Base-by-base conservation (phyloP, 1,140 invertebrate genomes). In the Phymastichus coffea region DNA sequence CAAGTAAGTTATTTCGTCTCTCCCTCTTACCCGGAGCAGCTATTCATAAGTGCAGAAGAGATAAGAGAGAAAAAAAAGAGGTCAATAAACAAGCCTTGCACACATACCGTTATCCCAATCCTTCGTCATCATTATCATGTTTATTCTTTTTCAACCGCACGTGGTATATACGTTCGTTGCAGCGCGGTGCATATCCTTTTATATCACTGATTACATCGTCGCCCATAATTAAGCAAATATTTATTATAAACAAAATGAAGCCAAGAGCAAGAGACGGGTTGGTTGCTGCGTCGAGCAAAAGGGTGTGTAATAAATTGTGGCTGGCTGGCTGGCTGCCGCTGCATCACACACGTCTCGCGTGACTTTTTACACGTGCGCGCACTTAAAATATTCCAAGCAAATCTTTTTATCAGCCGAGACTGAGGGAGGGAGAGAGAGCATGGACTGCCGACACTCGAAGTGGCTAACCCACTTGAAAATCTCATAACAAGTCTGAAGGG, bases 381-480 rank as follows among this genome's bases (percentile, higher is more conserved):
- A n/a, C 41, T 33, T 53, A 26, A 53, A 12, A 47, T 44, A 53
- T 53, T 60, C n/a, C 44, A 48, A 55, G 51, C 51, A 55, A 54
- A 54, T 61, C 44, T 54, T 54, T 55, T 61, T 61, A 61, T 55
- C 58, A 53, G 25, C 20, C 9, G 15, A 8, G 40, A 22, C 17
- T 17, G 40, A 43, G 40, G 22, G 38, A 41, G 19, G 23, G 41
- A 44, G 22, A 25, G 41, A 12, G 41, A 25, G 22, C 10, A 14
- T 12, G 14, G 12, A 25, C 20, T 40, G 41, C 40, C 23, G 37
- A 19, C 26, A n/a, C 22, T 25, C 8, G 4, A 10, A 26, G 25
- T 52, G 40, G 57, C 57, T 59, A 53, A 59, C 57, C 57, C 57
- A 59, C 30, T 59, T 46, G 57, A 55, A 49, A 61, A 55, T 61